These are phyloP conservation scores for Nipponacmea schrenckii DNA, from an alignment of 2,888 invertebrate species.

Conservation along the genomic window DNA sequence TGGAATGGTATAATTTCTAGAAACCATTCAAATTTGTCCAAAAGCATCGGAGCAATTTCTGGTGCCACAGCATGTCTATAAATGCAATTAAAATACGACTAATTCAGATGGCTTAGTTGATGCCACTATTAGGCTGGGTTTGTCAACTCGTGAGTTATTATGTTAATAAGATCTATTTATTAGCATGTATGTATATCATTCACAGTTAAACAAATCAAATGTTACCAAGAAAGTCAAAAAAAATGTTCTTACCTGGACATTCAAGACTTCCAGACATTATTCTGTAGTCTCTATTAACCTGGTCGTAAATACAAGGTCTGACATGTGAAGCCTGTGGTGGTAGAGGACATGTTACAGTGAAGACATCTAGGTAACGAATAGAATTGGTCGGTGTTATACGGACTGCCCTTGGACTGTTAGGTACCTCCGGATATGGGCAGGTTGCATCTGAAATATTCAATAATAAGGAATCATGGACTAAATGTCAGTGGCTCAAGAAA, in stretches of 20 bases:
- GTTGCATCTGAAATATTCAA: constrained; percentile 29
- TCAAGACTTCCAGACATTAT: constrained; percentile 34
- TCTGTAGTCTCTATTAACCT: constrained; percentile 30
- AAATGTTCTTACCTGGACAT: constrained; percentile 38
- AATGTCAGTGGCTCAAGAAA: no score
- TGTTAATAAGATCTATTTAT: no score
- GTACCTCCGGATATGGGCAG: constrained; percentile 21
- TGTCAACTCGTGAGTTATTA: background rate
- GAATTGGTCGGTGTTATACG: constrained; percentile 12
- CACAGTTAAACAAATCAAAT: no score
- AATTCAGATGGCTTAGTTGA: no score
- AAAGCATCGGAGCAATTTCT: no score
- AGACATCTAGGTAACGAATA: constrained; percentile 22
- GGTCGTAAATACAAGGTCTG: constrained; percentile 44
- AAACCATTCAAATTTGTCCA: no score
- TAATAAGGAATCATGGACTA: no score
- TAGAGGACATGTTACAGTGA: constrained; percentile 32
- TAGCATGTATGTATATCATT: no score
- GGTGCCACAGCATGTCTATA: no score
- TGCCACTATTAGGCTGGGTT: background rate
- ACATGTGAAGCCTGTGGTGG: constrained; percentile 19
- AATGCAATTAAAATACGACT: no score
- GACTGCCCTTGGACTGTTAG: background rate
- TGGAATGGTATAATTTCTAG: no score
- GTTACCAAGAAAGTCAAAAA: no score